Conservation (phyloP, 1,140 invertebrate genomes). For the Ephestia elutella region DNA sequence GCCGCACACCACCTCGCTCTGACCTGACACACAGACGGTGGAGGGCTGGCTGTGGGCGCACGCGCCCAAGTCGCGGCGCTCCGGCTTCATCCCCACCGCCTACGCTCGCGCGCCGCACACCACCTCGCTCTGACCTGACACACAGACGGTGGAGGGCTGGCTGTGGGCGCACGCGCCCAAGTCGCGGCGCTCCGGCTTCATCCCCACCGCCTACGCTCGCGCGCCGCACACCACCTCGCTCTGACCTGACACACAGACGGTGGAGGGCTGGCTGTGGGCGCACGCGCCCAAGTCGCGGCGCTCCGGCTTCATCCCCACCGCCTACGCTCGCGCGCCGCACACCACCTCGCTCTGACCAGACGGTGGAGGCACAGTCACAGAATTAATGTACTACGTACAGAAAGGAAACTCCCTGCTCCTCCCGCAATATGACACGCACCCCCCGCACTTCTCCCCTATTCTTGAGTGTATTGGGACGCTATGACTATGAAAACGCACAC, state of each 20-base stretch:
- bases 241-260: slow-evolving; percentile 92
- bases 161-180: slow-evolving; percentile 96
- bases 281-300: slow-evolving; percentile 93
- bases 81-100: slow-evolving; percentile 95
- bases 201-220: slow-evolving; percentile 95
- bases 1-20: slow-evolving; percentile 92
- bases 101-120: slow-evolving; percentile 95
- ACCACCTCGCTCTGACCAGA: slow-evolving; percentile 92
- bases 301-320: slow-evolving; percentile 96
- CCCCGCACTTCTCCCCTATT: too few species aligned
- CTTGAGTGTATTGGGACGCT: too few species aligned
- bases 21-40: slow-evolving; percentile 93
- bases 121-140: slow-evolving; percentile 89
- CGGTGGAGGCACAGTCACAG: too few species aligned
- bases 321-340: slow-evolving; percentile 93
- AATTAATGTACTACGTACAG: too few species aligned
- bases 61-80: slow-evolving; percentile 92
- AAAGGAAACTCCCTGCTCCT: too few species aligned
- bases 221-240: slow-evolving; percentile 93
- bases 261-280: slow-evolving; percentile 96
- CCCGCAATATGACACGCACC: too few species aligned
- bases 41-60: slow-evolving; percentile 97
- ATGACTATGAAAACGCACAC: too few species aligned
- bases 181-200: slow-evolving; percentile 94
- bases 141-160: slow-evolving; percentile 96